These are phyloP conservation scores for Rallus crepitans DNA, from an alignment of 2,797 vertebrate species.

Conservation along the genomic window DNA sequence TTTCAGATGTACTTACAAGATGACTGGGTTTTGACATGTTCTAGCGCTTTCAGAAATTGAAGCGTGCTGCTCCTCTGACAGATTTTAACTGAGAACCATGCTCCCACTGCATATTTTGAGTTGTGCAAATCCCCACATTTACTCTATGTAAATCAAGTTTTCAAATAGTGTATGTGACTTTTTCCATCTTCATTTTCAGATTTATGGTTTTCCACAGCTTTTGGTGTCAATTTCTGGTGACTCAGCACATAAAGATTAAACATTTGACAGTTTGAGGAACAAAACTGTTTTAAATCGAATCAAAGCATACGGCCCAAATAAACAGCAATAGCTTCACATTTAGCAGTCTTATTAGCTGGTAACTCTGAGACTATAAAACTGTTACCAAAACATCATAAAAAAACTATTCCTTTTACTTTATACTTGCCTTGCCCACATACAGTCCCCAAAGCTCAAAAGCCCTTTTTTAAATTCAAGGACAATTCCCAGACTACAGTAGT, in stretches of 20 bases:
- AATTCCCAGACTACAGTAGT: background rate
- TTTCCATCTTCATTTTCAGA: background rate
- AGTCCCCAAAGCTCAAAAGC: background rate
- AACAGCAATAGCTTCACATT: background rate
- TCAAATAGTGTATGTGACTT: background rate
- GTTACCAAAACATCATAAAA: background rate
- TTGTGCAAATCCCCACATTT: background rate
- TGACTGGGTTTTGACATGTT: background rate
- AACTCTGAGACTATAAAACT: background rate
- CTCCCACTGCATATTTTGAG: background rate
- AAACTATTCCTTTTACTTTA: background rate
- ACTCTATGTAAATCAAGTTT: background rate
- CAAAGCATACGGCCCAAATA: background rate
- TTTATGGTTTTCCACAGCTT: background rate
- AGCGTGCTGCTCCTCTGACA: background rate
- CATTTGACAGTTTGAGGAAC: background rate
- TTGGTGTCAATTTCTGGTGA: background rate
- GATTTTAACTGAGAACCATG: background rate
- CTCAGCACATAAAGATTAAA: background rate
- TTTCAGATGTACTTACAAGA: background rate
- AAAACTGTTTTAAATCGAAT: background rate
- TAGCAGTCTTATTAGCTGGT: background rate
- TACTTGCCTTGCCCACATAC: background rate
- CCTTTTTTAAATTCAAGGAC: background rate
- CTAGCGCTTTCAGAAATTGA: background rate